Evolutionary conservation across 2,888 invertebrate species (phyloP).

Genomic region (Ptychoptera albimana): DNA sequence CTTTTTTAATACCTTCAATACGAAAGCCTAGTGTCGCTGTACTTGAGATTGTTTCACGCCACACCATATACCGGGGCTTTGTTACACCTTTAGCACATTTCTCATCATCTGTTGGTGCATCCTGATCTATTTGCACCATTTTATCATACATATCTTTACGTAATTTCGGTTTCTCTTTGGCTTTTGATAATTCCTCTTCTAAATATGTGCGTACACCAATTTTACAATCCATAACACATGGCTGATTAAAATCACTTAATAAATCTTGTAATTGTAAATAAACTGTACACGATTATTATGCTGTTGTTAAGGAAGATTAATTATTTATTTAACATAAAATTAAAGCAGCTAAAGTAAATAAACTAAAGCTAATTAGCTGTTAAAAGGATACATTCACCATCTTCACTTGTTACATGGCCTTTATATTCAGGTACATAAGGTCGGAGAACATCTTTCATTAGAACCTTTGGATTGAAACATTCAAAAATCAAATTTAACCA

Average conservation of each 20-base stretch:
- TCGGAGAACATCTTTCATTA: constrained; percentile 77
- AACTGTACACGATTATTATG: constrained; percentile 23
- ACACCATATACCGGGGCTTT: constrained; percentile 88
- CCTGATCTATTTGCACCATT: constrained; percentile 86
- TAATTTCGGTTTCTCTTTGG: constrained; percentile 84
- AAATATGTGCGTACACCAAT: constrained; percentile 87
- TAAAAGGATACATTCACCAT: constrained; percentile 48
- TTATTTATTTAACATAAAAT: too few relatives aligned
- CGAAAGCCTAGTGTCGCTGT: constrained; percentile 93
- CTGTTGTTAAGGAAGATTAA: constrained; percentile 15
- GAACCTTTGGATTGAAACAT: too few relatives aligned
- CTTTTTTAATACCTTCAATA: constrained; percentile 85
- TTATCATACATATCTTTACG: constrained; percentile 96
- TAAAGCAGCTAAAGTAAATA: constrained; percentile 26
- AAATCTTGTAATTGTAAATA: constrained; percentile 89
- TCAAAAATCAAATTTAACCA: constrained; percentile 9
- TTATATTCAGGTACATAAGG: constrained; percentile 89
- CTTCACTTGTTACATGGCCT: constrained; percentile 66
- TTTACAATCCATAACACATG: constrained; percentile 96
- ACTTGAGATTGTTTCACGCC: constrained; percentile 93
- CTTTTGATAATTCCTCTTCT: constrained; percentile 88
- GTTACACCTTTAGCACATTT: constrained; percentile 80
- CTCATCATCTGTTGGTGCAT: constrained; percentile 81
- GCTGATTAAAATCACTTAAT: constrained; percentile 75
- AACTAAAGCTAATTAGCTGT: too few relatives aligned